Percentiles rank a stretch among this genome's conserved stretches.
Conservation (phyloP, 2,113 vertebrate genomes). For the Pavo muticus region DNA sequence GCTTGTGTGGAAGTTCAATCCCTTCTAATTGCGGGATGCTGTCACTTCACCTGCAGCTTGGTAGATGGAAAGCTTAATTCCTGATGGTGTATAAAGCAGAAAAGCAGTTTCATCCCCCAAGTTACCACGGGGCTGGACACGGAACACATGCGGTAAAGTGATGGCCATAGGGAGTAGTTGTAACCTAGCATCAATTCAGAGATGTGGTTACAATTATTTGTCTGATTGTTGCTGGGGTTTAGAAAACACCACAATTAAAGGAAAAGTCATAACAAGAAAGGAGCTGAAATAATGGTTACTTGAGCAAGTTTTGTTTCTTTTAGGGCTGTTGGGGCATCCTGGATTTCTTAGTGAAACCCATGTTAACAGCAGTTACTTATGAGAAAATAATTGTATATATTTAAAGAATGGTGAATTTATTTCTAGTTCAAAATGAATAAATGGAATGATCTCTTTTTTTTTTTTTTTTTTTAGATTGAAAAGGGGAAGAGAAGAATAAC, state of each 20-base stretch:
- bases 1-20: not conserved
- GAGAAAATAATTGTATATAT: not conserved
- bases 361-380: not conserved
- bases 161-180: accelerated
- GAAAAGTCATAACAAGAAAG: not conserved
- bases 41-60: not conserved
- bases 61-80: accelerated
- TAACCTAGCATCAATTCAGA: accelerated
- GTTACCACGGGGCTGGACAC: accelerated
- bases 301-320: not conserved
- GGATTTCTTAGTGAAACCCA: not conserved
- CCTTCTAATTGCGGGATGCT: not conserved
- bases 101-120: accelerated
- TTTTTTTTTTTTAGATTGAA: not conserved
- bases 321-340: accelerated
- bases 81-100: accelerated
- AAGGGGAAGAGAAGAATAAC: not conserved
- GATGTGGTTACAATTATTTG: not conserved
- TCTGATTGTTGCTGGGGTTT: not conserved
- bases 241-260: not conserved
- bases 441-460: not conserved
- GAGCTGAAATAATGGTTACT: accelerated
- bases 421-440: not conserved
- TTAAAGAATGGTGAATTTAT: not conserved
- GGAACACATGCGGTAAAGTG: accelerated